Percentiles rank a stretch among this genome's conserved stretches.
These are phyloP conservation scores for Poicephalus meyeri DNA, from an alignment of 2,113 vertebrate species.

Conservation along the genomic window DNA sequence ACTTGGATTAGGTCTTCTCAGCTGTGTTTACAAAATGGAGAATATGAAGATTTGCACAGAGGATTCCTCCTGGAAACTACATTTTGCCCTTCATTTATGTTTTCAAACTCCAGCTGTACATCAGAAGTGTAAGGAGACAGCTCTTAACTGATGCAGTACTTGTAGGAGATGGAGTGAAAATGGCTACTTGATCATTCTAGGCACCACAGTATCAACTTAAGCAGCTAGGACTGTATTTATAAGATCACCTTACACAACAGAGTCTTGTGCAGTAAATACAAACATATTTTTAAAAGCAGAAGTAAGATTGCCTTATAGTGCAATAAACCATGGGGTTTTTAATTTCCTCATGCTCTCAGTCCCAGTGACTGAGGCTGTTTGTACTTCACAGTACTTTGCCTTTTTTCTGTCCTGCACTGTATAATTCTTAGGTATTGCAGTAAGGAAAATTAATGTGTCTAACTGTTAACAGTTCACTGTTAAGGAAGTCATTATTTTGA, in stretches of 20 bases:
- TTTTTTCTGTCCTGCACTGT: not conserved
- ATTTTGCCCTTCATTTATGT: not conserved
- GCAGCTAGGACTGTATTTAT: not conserved
- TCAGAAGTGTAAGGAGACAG: not conserved
- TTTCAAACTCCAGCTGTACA: not conserved
- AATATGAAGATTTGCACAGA: not conserved
- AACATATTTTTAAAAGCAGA: not conserved
- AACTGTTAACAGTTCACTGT: not conserved
- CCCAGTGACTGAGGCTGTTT: not conserved
- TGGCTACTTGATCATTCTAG: not conserved
- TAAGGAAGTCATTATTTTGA: not conserved
- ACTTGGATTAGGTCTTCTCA: not conserved
- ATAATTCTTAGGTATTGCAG: not conserved
- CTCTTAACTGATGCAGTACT: not conserved
- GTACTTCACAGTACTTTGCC: not conserved
- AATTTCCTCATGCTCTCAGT: not conserved
- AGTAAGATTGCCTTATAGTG: not conserved
- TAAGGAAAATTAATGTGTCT: not conserved
- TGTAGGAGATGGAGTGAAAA: not conserved
- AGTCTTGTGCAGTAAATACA: not conserved
- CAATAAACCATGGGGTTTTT: not conserved
- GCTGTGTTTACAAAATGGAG: not conserved
- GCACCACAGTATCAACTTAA: not conserved
- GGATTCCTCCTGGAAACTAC: not conserved
- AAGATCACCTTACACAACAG: not conserved